Evolutionary conservation across 2,113 vertebrate genomes (phyloP), one percentile per base, ranked within the genome.

Genomic region (Beaufortia kweichowensis): DNA sequence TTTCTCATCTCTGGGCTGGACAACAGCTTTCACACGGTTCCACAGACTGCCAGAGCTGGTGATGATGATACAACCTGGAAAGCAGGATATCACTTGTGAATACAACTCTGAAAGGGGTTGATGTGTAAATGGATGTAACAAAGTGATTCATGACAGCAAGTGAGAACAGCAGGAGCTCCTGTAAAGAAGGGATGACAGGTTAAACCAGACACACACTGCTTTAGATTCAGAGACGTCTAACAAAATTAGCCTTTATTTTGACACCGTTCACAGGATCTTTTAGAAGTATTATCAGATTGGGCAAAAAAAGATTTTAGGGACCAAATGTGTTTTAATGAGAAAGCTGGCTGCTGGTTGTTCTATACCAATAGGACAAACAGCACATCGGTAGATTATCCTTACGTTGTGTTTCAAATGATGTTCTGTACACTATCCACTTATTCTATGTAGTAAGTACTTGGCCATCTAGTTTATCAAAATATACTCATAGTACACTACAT

Each of bases 41-140:
- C 79, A 35, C 24, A 57, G 4, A 33, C 70, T 48, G 33, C n/a
- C 53, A 17, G 10, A 19, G 14, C 21, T 21, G 70, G 26, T 60
- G 26, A 29, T 60, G 26, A 29, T 29, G 10, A 74, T 23, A 29
- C 35, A 7, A 43, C 69, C 21, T 43, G 55, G 35, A 60, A 15
- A 14, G 24, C 10, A 46, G 31, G 39, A 74, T 15, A 78, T 71
- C 43, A 28, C 57, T 78, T 57, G 48, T 53, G 61, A 71, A 71
- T 56, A 71, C 41, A 46, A 46, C 3, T 63, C 29, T 57, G 33
- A 21, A 35, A 35, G 53, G 53, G 15, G 23, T 15, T 76, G 72
- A 56, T 67, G 69, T 63, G 67, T 79, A 73, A 80, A 83, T 73
- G 43, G 60, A 50, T 72, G 57, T 56, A 67, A 73, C 43, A 46